Base-by-base conservation (phyloP, 2,113 vertebrate species). In the Polypterus bichir region DNA sequence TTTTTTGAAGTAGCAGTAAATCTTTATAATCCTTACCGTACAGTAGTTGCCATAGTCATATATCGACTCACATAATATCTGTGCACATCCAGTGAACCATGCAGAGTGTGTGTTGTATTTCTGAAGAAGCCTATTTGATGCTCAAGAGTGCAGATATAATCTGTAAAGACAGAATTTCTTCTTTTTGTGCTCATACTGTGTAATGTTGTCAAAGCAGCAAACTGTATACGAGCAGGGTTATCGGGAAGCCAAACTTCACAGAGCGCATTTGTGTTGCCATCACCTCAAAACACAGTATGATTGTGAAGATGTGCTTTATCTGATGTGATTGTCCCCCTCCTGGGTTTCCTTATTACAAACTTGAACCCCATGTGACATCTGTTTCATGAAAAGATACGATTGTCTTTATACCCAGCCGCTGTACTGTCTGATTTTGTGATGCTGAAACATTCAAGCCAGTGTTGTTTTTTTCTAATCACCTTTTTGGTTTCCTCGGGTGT, bases 271-370 rank as follows among this genome's bases (percentile, higher is more conserved):
- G 71, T 71, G 68, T 66, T 69, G 69, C 66, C 74, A 72, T 79
- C 69, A 71, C 77, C 78, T 61, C 52, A 64, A 68, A 66, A 69
- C 68, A 68, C 69, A 76, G 74, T 76, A 74, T 69, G 70, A 78
- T 72, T 73, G 73, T 76, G 73, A 65, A 66, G 82, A 84, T 81
- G 77, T 78, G 70, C 71, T 66, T 70, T 65, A 64, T 68, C 70
- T 45, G 54, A 64, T 27, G 57, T 66, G 69, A 63, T 72, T 77
- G 65, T 78, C 73, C 82, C 27, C 80, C 83, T 73, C 72, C 4
- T 71, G 47, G 79, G 76, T 78, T 82, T 70, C 83, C 82, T 88
- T 84, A 83, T 86, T 80, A 76, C 82, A 80, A 86, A 80, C 82
- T 84, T 76, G 84, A 79, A 84, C 83, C 83, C 79, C 68, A 60